Percentiles rank a stretch among this genome's conserved stretches.
Conservation (phyloP, 2,888 invertebrate species). For the Gari tellinella region DNA sequence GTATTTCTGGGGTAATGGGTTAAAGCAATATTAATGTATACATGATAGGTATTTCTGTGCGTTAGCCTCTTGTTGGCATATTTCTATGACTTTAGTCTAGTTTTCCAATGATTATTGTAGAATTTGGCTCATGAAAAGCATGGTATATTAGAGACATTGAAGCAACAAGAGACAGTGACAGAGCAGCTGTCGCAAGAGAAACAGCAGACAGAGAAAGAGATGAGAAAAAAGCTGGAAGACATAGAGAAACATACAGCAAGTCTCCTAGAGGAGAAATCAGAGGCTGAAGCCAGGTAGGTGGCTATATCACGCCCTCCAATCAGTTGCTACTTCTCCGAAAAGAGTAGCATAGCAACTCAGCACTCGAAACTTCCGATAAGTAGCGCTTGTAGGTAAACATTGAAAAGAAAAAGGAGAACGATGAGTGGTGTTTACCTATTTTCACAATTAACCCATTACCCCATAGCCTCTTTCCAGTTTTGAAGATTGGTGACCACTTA, state of each 20-base stretch:
- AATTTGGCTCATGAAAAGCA: conserved; percentile 83
- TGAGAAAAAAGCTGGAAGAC: conserved; percentile 72
- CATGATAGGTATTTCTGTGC: background rate
- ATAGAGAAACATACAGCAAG: conserved; percentile 84
- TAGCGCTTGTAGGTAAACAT: no score
- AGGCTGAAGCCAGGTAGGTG: conserved; percentile 82
- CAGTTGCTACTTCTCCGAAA: no score
- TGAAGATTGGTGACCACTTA: no score
- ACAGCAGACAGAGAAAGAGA: conserved; percentile 80
- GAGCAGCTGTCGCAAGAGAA: conserved; percentile 82
- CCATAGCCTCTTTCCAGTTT: no score
- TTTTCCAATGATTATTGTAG: conserved; percentile 63
- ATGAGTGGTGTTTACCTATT: no score
- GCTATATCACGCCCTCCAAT: no score
- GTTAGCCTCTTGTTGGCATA: background rate
- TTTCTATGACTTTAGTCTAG: background rate
- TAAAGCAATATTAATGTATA: background rate
- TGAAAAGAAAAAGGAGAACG: no score
- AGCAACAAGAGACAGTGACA: conserved; percentile 67
- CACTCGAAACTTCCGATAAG: no score
- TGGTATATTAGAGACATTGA: conserved; percentile 80
- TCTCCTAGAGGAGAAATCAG: conserved; percentile 83
- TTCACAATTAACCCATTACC: no score
- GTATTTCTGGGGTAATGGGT: no score
- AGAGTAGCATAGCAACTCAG: no score